Evolutionary conservation across 2,113 vertebrate species (phyloP).

Genomic region (Pogonocichla stellata): DNA sequence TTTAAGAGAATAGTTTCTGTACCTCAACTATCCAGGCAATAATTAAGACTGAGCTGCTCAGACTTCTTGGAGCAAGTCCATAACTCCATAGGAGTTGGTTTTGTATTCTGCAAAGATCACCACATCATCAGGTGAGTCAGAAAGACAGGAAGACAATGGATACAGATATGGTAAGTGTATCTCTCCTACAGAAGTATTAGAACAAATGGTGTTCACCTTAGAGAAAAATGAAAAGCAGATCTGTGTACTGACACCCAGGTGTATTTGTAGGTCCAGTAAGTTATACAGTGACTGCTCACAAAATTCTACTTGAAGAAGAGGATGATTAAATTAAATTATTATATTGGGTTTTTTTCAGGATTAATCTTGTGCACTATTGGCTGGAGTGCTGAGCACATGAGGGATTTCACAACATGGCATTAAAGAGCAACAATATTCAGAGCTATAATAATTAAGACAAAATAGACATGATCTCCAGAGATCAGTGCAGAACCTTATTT

Average conservation of each 20-base stretch:
- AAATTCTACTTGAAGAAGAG: not conserved
- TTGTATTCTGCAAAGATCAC: not conserved
- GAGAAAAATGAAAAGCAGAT: not conserved
- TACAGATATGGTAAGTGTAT: not conserved
- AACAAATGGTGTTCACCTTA: not conserved
- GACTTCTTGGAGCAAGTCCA: not conserved
- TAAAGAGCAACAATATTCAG: not conserved
- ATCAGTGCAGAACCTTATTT: conserved; percentile 5
- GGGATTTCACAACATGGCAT: not conserved
- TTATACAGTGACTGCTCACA: not conserved
- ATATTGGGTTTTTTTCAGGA: not conserved
- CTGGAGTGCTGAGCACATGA: not conserved
- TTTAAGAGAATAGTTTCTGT: not conserved
- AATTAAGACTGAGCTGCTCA: not conserved
- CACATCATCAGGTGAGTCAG: not conserved
- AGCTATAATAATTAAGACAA: conserved; percentile 32
- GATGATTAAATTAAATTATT: not conserved
- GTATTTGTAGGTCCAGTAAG: not conserved
- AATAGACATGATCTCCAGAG: not conserved
- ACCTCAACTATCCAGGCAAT: not conserved
- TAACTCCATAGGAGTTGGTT: accelerated
- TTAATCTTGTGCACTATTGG: not conserved
- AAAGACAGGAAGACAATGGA: not conserved
- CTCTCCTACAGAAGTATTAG: not conserved
- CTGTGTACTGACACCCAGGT: not conserved